phyloP scores from a whole-genome alignment of 2,113 vertebrate species.

The Chloroceryle aenea region DNA sequence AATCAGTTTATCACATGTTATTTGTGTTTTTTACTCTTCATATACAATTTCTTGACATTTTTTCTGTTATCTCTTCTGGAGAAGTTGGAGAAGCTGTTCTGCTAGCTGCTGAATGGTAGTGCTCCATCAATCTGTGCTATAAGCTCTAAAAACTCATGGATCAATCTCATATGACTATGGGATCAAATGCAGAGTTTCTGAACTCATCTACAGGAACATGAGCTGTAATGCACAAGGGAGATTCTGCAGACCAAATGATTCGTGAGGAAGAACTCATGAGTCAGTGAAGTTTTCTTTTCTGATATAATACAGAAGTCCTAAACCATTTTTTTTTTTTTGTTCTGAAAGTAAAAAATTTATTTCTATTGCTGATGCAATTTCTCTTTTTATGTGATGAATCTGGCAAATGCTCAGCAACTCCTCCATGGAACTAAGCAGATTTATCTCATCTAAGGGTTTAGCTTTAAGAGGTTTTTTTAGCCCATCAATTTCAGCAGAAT shows the following conservation, averaged over 20 bases:
- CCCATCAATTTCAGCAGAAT: background rate
- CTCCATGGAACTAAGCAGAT: background rate
- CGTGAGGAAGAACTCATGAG: conserved; percentile 30
- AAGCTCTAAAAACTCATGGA: conserved; percentile 40
- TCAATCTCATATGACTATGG: background rate
- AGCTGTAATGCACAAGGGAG: conserved; percentile 47
- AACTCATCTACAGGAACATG: conserved; percentile 29
- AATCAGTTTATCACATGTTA: background rate
- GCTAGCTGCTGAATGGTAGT: background rate
- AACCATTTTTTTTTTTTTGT: background rate
- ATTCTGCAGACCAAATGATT: background rate
- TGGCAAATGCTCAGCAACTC: background rate
- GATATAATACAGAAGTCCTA: background rate
- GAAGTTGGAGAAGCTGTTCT: background rate
- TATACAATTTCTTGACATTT: background rate
- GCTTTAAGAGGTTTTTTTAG: background rate
- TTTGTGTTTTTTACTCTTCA: background rate
- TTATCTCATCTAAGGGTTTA: background rate
- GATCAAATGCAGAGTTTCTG: conserved; percentile 50
- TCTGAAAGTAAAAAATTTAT: background rate
- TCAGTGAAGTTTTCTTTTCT: conserved; percentile 34
- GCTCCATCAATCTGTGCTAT: conserved; percentile 16
- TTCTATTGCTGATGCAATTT: background rate
- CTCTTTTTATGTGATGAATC: background rate
- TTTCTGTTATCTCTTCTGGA: background rate